Conservation (phyloP, 2,888 invertebrate genomes). For the Cheilosia urbana region DNA sequence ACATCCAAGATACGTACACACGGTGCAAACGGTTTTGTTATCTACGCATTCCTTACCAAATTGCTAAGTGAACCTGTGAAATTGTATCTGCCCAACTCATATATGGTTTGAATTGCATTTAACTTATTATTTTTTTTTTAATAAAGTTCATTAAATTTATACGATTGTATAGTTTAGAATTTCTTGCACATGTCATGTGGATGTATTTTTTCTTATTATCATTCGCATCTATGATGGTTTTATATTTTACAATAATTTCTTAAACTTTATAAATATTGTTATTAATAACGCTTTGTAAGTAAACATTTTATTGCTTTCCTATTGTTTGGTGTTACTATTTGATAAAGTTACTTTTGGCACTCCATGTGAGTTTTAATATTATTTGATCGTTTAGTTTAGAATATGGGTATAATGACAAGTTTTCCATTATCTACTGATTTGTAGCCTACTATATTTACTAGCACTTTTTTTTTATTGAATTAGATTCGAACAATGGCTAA, state of each 20-base stretch:
- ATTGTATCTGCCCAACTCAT: conserved; percentile 1
- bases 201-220: conserved; percentile 38
- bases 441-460: conserved; percentile 15
- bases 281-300: conserved; percentile 46
- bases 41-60: conserved; percentile 16
- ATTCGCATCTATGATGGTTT: conserved; percentile 49
- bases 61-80: conserved; percentile 14
- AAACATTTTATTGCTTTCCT: conserved; percentile 66
- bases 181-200: conserved; percentile 60
- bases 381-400: conserved; percentile 49
- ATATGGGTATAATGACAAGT: conserved; percentile 41
- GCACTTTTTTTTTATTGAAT: conserved; percentile 5
- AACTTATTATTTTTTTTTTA: conserved; percentile 23
- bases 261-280: conserved; percentile 29
- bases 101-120: conserved; percentile 26
- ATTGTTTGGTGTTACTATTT: conserved; percentile 62
- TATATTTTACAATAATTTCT: conserved; percentile 59
- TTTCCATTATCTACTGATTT: conserved; percentile 13
- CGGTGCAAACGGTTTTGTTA: conserved; percentile 20
- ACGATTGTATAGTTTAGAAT: conserved; percentile 73
- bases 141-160: conserved; percentile 59
- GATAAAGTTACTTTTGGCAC: conserved; percentile 51
- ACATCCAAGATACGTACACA: conserved; percentile 33
- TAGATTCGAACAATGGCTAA: conserved; percentile 35
- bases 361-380: conserved; percentile 33